Base-by-base conservation (phyloP, 2,797 vertebrate genomes). In the Trachops cirrhosus region DNA sequence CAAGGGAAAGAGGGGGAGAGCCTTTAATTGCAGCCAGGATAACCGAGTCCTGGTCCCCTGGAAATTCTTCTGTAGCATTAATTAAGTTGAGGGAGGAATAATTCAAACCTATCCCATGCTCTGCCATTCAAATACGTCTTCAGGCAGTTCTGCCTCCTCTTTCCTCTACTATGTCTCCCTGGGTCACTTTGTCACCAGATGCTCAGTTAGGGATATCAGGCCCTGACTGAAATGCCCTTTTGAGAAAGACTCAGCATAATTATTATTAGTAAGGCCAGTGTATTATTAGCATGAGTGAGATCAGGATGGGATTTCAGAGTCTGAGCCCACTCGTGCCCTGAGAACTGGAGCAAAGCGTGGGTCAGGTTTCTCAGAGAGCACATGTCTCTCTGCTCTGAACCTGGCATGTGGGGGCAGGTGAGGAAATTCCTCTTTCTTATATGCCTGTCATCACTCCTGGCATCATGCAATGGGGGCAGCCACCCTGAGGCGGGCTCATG, bases 31-130 rank as follows among this genome's bases (percentile, higher is more conserved):
- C 75, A 83, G 37, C 84, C 94, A 77, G 71, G 57, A 83, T 88
- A 52, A 0, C 86, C 3, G 7, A 86, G 68, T 57, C 91, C 74
- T 77, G 34, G 54, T 92, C 90, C 95, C 94, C 87, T 97, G 96
- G 89, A 97, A 90, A 90, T 96, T 94, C 97, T 85, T 96, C 95
- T 62, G 15, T n/a, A 90, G 92, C 48, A 79, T 97, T 97, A 97
- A 97, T 98, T 98, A 97, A 96, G 93, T 59, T 11, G 94, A 95
- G 48, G 59, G 15, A 50, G 84, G 78, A 96, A 94, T 95, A 89
- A 93, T 0, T 39, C 97, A 97, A 97, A 94, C 10, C 86, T 26
- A 9, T 71, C 94, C 93, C 59, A 29, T 44, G 67, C n/a, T 80
- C 74, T 41, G 37, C 48, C 80, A 34, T 74, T 95, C 97, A 97